phyloP scores from a whole-genome alignment of 2,888 invertebrate species.

The Cremastobaeus sp. region DNA sequence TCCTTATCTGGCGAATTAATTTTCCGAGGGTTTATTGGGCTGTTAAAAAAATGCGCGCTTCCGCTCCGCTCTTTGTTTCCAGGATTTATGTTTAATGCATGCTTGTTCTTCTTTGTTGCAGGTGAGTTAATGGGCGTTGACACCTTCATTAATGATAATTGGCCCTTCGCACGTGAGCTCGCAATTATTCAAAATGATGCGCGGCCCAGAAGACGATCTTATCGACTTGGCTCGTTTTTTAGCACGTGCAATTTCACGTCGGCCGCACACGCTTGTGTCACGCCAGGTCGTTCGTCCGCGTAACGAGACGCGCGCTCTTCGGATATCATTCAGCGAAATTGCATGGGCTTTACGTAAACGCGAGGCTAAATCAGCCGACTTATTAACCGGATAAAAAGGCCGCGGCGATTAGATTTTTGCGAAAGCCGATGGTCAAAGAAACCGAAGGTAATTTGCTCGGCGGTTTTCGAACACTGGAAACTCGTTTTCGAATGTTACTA shows the following conservation, averaged over 20 bases:
- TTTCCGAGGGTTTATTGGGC: too few species aligned
- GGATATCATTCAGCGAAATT: too few species aligned
- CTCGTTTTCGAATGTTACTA: too few species aligned
- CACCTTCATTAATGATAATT: constrained; percentile 48
- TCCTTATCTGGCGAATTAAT: too few species aligned
- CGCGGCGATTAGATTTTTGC: too few species aligned
- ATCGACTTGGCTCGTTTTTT: constrained; percentile 36
- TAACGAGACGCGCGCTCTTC: too few species aligned
- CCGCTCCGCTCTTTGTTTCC: not conserved
- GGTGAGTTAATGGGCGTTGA: constrained; percentile 54
- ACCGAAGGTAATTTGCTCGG: too few species aligned
- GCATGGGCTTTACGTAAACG: too few species aligned
- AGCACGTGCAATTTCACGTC: constrained; percentile 18
- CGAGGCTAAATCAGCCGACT: too few species aligned
- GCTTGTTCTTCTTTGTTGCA: constrained; percentile 40
- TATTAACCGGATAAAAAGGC: too few species aligned
- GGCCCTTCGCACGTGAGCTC: constrained; percentile 33
- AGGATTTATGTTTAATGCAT: constrained; percentile 10
- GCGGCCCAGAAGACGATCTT: constrained; percentile 14
- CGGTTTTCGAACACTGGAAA: too few species aligned
- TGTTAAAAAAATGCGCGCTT: not conserved
- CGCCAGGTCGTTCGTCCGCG: not conserved
- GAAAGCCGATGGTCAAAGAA: too few species aligned
- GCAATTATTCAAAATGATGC: constrained; percentile 33
- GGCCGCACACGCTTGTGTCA: constrained; percentile 11